Conservation (phyloP, 1,140 invertebrate species). For the Drosophila aff. region DNA sequence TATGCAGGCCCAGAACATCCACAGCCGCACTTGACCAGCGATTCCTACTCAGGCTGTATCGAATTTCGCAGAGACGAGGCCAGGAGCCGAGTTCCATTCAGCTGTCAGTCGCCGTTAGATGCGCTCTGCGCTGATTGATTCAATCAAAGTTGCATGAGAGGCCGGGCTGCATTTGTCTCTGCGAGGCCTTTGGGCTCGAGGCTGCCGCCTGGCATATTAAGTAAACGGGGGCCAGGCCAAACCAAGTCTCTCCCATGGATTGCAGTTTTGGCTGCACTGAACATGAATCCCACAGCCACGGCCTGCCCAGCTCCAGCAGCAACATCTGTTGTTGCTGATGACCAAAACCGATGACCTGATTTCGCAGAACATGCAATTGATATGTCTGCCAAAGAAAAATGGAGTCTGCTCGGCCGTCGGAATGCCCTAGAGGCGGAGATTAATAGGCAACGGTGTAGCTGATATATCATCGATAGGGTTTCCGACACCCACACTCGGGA, state of each 20-base stretch:
- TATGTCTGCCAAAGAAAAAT: conserved; percentile 68
- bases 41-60: conserved; percentile 15
- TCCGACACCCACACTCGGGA: conserved; percentile 4
- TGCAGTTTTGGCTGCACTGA: conserved; percentile 53
- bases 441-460: conserved; percentile 1
- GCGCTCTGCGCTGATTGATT: conserved; percentile 78
- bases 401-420: conserved; percentile 15
- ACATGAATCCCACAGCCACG: conserved; percentile 47
- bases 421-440: conserved; percentile 36
- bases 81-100: conserved; percentile 32
- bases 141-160: conserved; percentile 78
- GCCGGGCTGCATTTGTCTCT: conserved; percentile 23
- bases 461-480: conserved; percentile 4
- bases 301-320: conserved; percentile 3
- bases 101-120: conserved; percentile 76
- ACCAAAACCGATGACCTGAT: conserved; percentile 80
- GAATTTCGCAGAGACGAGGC: conserved; percentile 7
- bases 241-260: conserved; percentile 51
- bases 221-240: conserved; percentile 44
- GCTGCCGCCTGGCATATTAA: conserved; percentile 56
- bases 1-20: conserved; percentile 39
- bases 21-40: conserved; percentile 34
- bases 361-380: conserved; percentile 74
- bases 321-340: conserved; percentile 59
- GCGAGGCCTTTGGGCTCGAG: conserved; percentile 41